Percentiles rank a stretch among this genome's conserved stretches.
Evolutionary conservation across 2,888 invertebrate genomes (phyloP).

Genomic region (Odontocolon sp.): DNA sequence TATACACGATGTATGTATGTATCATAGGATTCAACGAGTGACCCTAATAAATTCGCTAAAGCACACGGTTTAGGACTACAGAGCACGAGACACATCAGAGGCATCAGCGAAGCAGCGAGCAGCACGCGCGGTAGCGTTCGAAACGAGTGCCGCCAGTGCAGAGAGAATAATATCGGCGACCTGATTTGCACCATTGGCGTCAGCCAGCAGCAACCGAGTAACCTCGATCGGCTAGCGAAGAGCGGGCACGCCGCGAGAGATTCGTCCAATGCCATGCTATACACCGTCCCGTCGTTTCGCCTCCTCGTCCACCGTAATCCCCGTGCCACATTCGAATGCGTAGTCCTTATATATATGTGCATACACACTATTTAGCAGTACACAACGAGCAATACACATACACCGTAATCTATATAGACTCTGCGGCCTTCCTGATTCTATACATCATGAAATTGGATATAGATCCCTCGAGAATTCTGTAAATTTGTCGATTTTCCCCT

Average conservation of each 20-base stretch:
- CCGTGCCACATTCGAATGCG: slow-evolving; percentile 8
- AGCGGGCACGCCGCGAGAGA: slow-evolving; percentile 52
- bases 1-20: slow-evolving; percentile 1
- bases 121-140: slow-evolving; percentile 14
- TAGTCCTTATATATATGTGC: neutral
- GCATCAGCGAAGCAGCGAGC: slow-evolving; percentile 31
- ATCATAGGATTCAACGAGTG: slow-evolving; percentile 35
- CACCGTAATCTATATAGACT: too few relatives aligned
- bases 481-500: neutral
- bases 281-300: slow-evolving; percentile 38
- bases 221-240: slow-evolving; percentile 68
- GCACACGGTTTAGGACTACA: slow-evolving; percentile 50
- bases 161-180: slow-evolving; percentile 70
- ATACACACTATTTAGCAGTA: too few relatives aligned
- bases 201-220: slow-evolving; percentile 68
- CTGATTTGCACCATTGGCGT: slow-evolving; percentile 72
- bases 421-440: too few relatives aligned
- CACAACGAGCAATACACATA: too few relatives aligned
- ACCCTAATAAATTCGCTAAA: slow-evolving; percentile 48
- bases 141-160: slow-evolving; percentile 44
- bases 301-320: slow-evolving; percentile 31
- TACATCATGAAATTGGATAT: neutral
- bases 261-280: slow-evolving; percentile 29
- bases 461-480: neutral
- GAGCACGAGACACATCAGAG: slow-evolving; percentile 38